These are phyloP conservation scores for Spea bombifrons DNA, from an alignment of 2,113 vertebrate species.

Conservation along the genomic window DNA sequence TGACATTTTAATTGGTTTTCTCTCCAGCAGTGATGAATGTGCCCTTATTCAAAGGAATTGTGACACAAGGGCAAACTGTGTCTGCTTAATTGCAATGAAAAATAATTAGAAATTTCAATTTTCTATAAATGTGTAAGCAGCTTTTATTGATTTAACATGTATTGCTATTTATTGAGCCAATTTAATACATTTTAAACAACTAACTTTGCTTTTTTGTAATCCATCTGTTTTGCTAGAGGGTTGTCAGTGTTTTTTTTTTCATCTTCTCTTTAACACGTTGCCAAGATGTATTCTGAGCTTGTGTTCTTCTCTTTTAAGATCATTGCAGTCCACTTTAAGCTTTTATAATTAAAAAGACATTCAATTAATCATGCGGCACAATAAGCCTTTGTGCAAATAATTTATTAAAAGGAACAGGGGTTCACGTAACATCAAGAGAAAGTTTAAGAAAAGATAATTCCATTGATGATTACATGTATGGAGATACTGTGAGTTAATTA, in stretches of 20 bases:
- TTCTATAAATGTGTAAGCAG: no score
- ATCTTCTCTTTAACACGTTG: neutral
- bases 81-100: no score
- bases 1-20: no score
- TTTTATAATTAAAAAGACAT: slow-evolving; percentile 30
- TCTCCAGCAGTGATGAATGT: no score
- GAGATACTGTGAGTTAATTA: neutral
- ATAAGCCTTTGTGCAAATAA: neutral
- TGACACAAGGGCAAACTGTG: no score
- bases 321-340: slow-evolving; percentile 11
- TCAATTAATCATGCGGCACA: slow-evolving; percentile 32
- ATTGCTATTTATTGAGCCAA: no score
- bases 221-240: neutral
- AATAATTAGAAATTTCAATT: no score
- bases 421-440: slow-evolving; percentile 30
- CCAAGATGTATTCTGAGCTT: slow-evolving; percentile 22
- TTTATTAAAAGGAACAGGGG: slow-evolving; percentile 14
- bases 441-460: slow-evolving; percentile 14
- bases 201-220: slow-evolving; percentile 10
- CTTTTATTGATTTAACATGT: no score
- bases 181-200: neutral
- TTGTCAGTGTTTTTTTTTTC: neutral
- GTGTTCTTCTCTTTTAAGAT: slow-evolving; percentile 16
- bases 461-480: slow-evolving; percentile 8
- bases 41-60: no score